Base-by-base conservation (phyloP, 2,113 vertebrate species). In the Cyprinodon variegatus region DNA sequence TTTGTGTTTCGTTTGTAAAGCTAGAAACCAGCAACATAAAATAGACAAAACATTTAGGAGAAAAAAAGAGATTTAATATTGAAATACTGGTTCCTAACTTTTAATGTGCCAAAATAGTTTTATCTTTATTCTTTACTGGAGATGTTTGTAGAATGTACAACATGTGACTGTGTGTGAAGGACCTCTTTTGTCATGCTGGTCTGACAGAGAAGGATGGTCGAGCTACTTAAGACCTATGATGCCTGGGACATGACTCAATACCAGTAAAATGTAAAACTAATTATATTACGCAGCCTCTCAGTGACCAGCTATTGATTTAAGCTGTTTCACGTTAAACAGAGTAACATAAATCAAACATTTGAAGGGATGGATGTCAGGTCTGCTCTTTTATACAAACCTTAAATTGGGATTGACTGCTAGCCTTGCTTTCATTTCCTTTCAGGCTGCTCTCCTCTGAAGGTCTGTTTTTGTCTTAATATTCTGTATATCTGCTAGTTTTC, bases 231-330 rank as follows among this genome's bases (percentile, higher is more conserved):
- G 75, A 77, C 66, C 41, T 43, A 62, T 60, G 65, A 76, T 50
- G 63, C 72, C 80, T 60, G 65, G 73, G 73, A 84, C 82, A 77
- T 90, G 89, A 90, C 83, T 89, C 85, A 83, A 72, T 90, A 87
- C 84, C 83, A 88, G 87, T 85, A 89, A 89, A 90, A 90, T 82
- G 82, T 84, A 64, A 83, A 77, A 69, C 79, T 90, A 86, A 92
- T 92, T 67, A 40, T 61, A 86, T 90, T 91, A 87, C 60, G 75
- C 17, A 46, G 65, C 78, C 87, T 85, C 82, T 91, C 88, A 91
- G 82, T 87, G 86, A 75, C 82, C 80, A 72, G 74, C 40, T 72
- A 92, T 92, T 61, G 90, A 90, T 92, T 87, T 74, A 8, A 71
- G 46, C 68, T 82, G 74, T 86, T 87, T 74, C 86, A 83, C 75